Evolutionary conservation across 2,888 invertebrate species (phyloP), one percentile per base, ranked within the genome.

Genomic region (Troilus luridus): DNA sequence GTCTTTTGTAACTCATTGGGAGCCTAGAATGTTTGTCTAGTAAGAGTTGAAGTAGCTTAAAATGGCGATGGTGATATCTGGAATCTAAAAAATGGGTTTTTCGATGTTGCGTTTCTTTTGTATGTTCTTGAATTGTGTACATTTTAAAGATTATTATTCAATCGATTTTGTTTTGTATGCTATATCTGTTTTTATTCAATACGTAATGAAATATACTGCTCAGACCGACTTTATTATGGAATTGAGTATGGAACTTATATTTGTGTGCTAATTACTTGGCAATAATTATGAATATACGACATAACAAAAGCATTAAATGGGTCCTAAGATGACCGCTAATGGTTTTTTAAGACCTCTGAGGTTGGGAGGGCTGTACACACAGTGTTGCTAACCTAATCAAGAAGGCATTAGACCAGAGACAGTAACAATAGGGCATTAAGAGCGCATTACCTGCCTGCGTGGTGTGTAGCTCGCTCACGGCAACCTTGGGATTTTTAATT

Each of bases 321-420:
- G 17, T 27, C 72, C 72, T 3, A 41, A 77, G 72, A 41, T 41
- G 24, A 17, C 89, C 60, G 24, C 64, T 89, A 89, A 89, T 89
- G 89, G 89, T 64, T 89, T 89, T 89, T 89, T 89, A 89, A 89
- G 89, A 89, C 67, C 10, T 8, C 7, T 21, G 67, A 89, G 89
- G 89, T 54, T 77, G 72, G 72, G 1, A 77, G 72, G 17, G n/a
- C 54, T 67, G 89, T n/a, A 14, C 64, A 24, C 64, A 62, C 54
- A 60, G 88, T 60, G 62, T 41, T 88, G 89, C 67, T 67, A 89
- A 89, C 89, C 67, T 89, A 89, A 89, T 89, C 89, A 89, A 89
- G 89, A 89, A 89, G 67, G 89, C 89, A 89, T 89, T 89, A 89
- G 89, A 89, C 89, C 12, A 21, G 67, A 56, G 56, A 77, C 72